phyloP scores from a whole-genome alignment of 2,888 invertebrate species.

The Caenorhabditis sinica region DNA sequence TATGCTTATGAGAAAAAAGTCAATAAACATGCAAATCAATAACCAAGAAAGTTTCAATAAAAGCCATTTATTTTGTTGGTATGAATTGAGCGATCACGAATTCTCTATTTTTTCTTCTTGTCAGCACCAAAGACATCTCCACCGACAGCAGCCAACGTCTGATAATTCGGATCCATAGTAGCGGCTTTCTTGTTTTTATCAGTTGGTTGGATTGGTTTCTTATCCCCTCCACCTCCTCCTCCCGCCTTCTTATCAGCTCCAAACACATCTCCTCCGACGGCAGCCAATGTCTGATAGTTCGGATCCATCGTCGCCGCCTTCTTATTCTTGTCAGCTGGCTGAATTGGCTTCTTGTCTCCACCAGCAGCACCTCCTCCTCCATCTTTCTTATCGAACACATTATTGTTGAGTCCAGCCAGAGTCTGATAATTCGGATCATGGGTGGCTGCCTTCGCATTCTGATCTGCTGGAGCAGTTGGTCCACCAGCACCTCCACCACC shows the following conservation, averaged over 20 bases:
- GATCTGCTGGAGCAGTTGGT: conserved; percentile 29
- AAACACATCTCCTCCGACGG: conserved; percentile 59
- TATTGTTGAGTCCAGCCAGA: conserved; percentile 40
- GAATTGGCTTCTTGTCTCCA: conserved; percentile 31
- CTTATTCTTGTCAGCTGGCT: conserved; percentile 34
- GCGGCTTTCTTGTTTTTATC: conserved; percentile 55
- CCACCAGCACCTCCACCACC: conserved; percentile 14
- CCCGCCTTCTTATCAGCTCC: conserved; percentile 58
- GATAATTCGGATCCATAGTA: conserved; percentile 65
- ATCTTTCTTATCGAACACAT: conserved; percentile 51
- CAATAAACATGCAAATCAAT: too few relatives aligned
- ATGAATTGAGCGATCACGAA: too few relatives aligned
- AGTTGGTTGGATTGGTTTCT: conserved; percentile 48
- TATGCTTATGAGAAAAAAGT: too few relatives aligned
- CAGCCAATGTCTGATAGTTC: conserved; percentile 62
- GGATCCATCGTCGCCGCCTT: conserved; percentile 55
- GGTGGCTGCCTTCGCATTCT: conserved; percentile 51
- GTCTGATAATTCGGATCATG: conserved; percentile 62
- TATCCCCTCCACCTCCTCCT: conserved; percentile 32
- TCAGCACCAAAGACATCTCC: conserved; percentile 63
- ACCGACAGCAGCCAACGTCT: conserved; percentile 62
- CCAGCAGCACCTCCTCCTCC: conserved; percentile 37
- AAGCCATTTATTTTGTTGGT: too few relatives aligned
- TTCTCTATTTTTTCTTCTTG: conserved; percentile 34
- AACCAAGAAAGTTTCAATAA: too few relatives aligned